These are phyloP conservation scores for Trematomus loennbergii DNA, from an alignment of 2,113 vertebrate species.

Conservation along the genomic window DNA sequence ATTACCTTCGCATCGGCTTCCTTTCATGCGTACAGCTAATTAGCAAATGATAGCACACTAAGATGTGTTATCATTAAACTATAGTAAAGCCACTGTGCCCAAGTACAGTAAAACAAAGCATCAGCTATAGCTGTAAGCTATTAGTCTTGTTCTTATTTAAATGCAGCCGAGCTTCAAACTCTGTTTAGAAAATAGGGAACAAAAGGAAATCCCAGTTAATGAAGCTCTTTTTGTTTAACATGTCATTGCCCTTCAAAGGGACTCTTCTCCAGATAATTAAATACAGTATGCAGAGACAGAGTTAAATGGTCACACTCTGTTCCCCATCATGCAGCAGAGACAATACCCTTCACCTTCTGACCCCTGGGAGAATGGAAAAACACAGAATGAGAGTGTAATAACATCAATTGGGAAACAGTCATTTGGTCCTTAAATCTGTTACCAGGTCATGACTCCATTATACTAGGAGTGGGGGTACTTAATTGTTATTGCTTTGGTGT, in stretches of 20 bases:
- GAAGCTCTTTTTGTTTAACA: background rate
- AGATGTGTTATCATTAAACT: background rate
- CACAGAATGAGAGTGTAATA: constrained; percentile 59
- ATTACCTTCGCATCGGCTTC: background rate
- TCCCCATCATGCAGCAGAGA: background rate
- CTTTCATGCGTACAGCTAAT: background rate
- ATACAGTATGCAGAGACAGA: constrained; percentile 3
- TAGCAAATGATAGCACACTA: background rate
- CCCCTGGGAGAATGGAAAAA: constrained; percentile 30
- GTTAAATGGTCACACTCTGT: constrained; percentile 9
- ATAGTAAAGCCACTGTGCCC: background rate
- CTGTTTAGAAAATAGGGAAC: background rate
- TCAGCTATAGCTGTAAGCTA: background rate
- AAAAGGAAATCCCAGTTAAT: background rate
- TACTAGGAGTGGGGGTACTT: constrained; percentile 49
- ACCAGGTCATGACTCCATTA: constrained; percentile 65
- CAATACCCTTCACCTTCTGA: constrained; percentile 45
- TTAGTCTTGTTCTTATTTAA: constrained; percentile 2
- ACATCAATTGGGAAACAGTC: constrained; percentile 48
- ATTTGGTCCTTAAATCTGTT: constrained; percentile 62
- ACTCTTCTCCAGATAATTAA: background rate
- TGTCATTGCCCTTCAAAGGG: constrained; percentile 11
- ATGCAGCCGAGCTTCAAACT: constrained; percentile 2
- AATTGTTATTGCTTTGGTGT: constrained; percentile 72
- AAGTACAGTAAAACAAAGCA: background rate